A percentile compares a stretch with the other conserved stretches of the same genome.
Conservation (phyloP, 2,888 invertebrate genomes). For the Mantis religiosa region DNA sequence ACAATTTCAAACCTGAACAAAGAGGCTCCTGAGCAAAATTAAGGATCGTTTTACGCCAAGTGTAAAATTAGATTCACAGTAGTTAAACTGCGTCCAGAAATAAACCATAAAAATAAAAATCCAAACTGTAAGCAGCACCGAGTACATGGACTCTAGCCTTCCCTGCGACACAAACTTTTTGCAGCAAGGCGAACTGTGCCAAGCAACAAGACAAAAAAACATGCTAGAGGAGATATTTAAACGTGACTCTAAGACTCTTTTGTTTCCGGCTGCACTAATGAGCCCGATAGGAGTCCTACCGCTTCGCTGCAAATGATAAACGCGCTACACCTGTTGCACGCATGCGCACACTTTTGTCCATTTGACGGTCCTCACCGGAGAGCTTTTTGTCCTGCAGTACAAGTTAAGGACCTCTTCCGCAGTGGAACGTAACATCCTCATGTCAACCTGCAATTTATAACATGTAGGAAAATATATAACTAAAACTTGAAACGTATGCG, state of each 20-base stretch:
- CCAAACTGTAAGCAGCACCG: not conserved
- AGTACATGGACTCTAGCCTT: not conserved
- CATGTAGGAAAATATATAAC: too few species aligned
- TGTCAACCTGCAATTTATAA: too few species aligned
- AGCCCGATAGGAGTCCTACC: not conserved
- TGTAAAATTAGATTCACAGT: too few species aligned
- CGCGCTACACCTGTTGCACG: slow-evolving; percentile 1
- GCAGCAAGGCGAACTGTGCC: not conserved
- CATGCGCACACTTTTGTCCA: not conserved
- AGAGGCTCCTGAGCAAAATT: too few species aligned
- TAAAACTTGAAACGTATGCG: too few species aligned
- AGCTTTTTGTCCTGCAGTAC: not conserved
- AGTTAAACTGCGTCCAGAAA: too few species aligned
- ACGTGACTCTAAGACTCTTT: not conserved
- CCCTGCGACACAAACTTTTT: not conserved
- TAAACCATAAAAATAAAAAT: too few species aligned
- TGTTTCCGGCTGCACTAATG: not conserved
- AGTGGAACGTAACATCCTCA: too few species aligned
- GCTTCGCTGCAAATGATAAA: not conserved
- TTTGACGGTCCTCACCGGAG: not conserved
- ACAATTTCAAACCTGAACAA: too few species aligned
- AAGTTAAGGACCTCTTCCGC: too few species aligned
- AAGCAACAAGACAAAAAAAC: not conserved
- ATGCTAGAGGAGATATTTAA: not conserved
- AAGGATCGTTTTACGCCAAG: too few species aligned